phyloP scores from a whole-genome alignment of 2,113 vertebrate species.

The Eudyptes chrysolophus region DNA sequence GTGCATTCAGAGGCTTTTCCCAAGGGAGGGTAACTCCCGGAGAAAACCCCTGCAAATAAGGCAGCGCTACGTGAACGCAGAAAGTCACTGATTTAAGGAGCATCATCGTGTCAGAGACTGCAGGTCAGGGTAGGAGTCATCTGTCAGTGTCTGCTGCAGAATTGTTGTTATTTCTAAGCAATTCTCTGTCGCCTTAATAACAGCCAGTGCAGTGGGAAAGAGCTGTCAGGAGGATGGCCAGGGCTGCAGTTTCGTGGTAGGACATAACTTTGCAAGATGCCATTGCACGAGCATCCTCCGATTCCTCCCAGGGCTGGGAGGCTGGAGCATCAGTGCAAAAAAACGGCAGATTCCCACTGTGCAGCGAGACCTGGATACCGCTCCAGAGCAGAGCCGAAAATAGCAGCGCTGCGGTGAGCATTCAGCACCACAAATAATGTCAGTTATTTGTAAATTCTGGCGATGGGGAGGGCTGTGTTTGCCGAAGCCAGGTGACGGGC shows the following conservation, averaged over 20 bases:
- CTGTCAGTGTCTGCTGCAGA: neutral
- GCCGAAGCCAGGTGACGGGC: neutral
- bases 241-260: neutral
- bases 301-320: neutral
- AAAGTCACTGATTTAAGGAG: neutral
- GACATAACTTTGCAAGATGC: neutral
- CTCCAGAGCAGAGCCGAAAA: neutral
- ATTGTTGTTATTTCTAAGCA: neutral
- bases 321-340: neutral
- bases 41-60: neutral
- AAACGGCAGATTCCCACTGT: neutral
- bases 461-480: fast-evolving
- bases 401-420: neutral
- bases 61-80: neutral
- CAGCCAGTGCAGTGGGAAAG: neutral
- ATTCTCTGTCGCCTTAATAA: neutral
- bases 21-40: neutral
- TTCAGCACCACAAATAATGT: neutral
- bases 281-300: neutral
- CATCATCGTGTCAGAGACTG: neutral
- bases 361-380: neutral
- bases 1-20: neutral
- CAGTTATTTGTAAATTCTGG: neutral
- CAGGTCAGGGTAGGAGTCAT: neutral
- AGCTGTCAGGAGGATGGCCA: neutral